A percentile compares a stretch with the other conserved stretches of the same genome.
Evolutionary conservation across 2,797 vertebrate genomes (phyloP).

Genomic region (Sitta carolinensis): DNA sequence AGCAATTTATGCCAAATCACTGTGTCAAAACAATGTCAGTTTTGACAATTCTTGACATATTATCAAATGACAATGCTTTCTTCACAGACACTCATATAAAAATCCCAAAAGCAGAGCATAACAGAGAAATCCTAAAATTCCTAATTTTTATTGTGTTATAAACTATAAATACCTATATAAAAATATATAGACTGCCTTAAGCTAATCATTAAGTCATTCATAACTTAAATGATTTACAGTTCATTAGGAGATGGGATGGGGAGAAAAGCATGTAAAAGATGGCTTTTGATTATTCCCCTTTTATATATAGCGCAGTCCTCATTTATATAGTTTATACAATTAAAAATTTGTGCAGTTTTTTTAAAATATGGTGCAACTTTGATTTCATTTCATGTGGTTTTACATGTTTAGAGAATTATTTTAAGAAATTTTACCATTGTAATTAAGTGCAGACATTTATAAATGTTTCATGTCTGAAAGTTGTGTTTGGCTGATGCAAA

Average conservation of each 20-base stretch:
- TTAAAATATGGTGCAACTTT: not conserved
- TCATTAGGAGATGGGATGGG: not conserved
- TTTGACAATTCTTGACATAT: not conserved
- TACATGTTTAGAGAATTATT: constrained; percentile 65
- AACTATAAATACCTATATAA: not conserved
- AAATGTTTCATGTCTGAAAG: constrained; percentile 60
- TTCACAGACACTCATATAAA: not conserved
- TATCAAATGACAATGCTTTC: not conserved
- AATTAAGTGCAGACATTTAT: constrained; percentile 69
- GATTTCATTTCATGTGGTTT: constrained; percentile 64
- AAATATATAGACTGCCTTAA: not conserved
- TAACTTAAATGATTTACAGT: not conserved
- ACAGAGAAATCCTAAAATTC: not conserved
- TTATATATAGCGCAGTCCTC: not conserved
- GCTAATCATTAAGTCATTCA: not conserved
- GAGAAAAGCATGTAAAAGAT: not conserved
- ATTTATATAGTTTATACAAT: constrained; percentile 29
- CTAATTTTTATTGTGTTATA: not conserved
- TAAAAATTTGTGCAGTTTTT: constrained; percentile 27
- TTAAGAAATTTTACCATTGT: constrained; percentile 67
- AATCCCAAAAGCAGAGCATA: not conserved
- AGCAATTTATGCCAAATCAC: not conserved
- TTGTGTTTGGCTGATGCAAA: constrained; percentile 63
- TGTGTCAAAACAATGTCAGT: not conserved
- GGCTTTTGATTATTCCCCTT: not conserved